phyloP scores from a whole-genome alignment of 2,888 invertebrate genomes.

The Dynastes hyllus region DNA sequence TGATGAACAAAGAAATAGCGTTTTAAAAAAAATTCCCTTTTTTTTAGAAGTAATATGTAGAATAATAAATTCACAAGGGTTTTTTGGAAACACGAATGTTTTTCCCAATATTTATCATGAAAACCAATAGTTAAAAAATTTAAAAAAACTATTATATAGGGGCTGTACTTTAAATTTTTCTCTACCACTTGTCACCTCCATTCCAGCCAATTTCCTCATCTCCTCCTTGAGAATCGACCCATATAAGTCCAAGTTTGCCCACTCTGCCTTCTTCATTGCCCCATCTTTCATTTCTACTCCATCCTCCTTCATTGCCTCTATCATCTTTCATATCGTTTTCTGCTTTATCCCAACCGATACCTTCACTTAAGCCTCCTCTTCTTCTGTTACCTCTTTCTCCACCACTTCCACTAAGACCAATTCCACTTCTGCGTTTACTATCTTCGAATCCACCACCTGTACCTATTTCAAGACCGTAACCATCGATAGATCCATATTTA shows the following conservation, averaged over 20 bases:
- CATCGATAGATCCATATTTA: not conserved
- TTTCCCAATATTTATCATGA: not conserved
- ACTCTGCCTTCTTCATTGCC: not conserved
- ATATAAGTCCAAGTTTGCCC: not conserved
- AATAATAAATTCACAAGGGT: not conserved
- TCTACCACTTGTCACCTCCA: slow-evolving; percentile 15
- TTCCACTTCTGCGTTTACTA: not conserved
- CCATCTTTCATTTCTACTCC: not conserved
- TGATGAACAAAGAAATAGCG: no score
- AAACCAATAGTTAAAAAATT: not conserved
- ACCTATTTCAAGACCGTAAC: slow-evolving; percentile 1
- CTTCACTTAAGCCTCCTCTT: slow-evolving; percentile 11
- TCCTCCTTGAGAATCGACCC: no score
- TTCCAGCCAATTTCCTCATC: not conserved
- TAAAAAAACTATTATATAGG: not conserved
- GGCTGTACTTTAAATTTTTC: slow-evolving; percentile 5
- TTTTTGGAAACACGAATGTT: not conserved
- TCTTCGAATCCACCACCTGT: not conserved
- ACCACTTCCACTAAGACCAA: not conserved
- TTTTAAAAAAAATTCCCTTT: no score
- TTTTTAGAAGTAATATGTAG: no score
- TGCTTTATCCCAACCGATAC: not conserved
- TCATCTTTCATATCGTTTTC: not conserved
- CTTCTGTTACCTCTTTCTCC: slow-evolving; percentile 4
- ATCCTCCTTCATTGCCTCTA: not conserved